These are phyloP conservation scores for Trichopoda pennipes DNA, from an alignment of 2,888 invertebrate genomes.

Conservation along the genomic window DNA sequence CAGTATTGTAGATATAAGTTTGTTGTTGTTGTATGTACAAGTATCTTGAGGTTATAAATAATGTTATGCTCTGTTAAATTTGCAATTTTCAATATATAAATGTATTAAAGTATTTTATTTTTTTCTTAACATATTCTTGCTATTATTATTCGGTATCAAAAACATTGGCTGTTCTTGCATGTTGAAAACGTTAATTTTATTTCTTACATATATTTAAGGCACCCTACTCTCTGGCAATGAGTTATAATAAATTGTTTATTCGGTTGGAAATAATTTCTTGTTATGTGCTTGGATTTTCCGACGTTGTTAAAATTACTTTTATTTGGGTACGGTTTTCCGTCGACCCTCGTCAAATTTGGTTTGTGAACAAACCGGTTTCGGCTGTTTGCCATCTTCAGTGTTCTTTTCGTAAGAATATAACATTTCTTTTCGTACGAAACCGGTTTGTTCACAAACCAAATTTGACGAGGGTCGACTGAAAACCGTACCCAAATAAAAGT, in stretches of 20 bases:
- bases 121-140: conserved; percentile 4
- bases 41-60: conserved; percentile 64
- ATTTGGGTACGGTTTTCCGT: too few relatives aligned
- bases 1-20: conserved; percentile 11
- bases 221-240: background rate
- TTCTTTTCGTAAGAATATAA: too few relatives aligned
- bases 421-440: too few relatives aligned
- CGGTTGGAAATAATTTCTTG: background rate
- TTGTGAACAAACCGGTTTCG: too few relatives aligned
- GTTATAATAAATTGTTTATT: background rate
- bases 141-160: conserved; percentile 21
- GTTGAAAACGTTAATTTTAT: conserved; percentile 55
- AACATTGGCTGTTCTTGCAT: conserved; percentile 37
- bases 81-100: conserved; percentile 62
- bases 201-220: conserved; percentile 42
- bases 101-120: conserved; percentile 26
- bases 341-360: too few relatives aligned
- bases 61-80: conserved; percentile 68
- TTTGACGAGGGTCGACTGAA: too few relatives aligned
- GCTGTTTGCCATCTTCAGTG: too few relatives aligned
- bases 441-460: too few relatives aligned
- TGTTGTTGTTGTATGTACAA: conserved; percentile 12
- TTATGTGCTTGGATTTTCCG: too few relatives aligned
- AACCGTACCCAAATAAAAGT: too few relatives aligned
- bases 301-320: too few relatives aligned